A percentile compares a stretch with the other conserved stretches of the same genome.
Evolutionary conservation across 2,113 vertebrate species (phyloP).

Genomic region (Bucco capensis): DNA sequence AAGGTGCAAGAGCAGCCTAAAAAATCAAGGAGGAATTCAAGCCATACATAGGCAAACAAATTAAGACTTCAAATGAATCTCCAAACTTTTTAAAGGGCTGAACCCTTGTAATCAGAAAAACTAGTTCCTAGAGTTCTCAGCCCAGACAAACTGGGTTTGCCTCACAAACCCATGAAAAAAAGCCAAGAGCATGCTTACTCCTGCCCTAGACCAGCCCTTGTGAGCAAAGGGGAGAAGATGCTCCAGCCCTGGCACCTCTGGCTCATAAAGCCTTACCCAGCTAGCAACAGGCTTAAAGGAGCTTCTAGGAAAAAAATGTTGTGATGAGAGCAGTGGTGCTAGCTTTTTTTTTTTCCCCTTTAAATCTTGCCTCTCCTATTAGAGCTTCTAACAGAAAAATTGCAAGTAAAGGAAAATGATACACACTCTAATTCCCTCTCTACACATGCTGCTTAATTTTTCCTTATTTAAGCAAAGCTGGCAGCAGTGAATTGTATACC

Average conservation of each 20-base stretch:
- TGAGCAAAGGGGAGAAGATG: background rate
- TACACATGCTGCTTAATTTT: background rate
- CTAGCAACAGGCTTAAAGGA: background rate
- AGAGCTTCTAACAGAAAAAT: background rate
- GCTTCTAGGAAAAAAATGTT: background rate
- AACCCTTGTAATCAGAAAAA: background rate
- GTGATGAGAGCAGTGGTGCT: background rate
- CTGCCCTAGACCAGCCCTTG: background rate
- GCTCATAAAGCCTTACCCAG: background rate
- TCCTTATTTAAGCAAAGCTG: background rate
- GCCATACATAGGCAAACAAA: background rate
- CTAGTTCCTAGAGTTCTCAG: background rate
- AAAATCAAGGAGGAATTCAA: background rate
- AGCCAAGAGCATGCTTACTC: rapidly evolving
- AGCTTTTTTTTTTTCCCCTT: no score
- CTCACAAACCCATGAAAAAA: background rate
- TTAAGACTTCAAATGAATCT: background rate
- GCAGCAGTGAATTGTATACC: background rate
- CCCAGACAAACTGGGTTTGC: rapidly evolving
- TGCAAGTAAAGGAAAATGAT: background rate
- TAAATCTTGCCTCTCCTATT: background rate
- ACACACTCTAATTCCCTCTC: background rate
- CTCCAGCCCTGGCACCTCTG: background rate
- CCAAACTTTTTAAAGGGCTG: background rate
- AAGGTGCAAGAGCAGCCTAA: background rate